phyloP scores from a whole-genome alignment of 1,140 invertebrate species.

The Linepithema humile region DNA sequence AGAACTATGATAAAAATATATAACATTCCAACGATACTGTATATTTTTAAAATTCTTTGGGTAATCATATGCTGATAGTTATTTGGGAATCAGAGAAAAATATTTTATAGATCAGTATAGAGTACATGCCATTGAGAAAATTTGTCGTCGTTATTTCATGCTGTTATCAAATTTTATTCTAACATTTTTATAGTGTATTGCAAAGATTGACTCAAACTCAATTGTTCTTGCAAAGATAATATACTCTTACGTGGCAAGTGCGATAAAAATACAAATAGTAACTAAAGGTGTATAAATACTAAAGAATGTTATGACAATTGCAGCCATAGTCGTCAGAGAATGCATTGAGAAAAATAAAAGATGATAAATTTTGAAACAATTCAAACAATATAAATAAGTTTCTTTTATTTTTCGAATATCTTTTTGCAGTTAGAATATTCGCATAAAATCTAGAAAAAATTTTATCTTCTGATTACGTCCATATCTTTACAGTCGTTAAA shows the following conservation, averaged over 20 bases:
- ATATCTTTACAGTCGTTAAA: too few species aligned
- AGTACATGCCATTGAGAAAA: too few species aligned
- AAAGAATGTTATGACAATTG: neutral
- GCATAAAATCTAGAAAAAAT: conserved; percentile 19
- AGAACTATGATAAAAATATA: neutral
- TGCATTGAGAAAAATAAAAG: neutral
- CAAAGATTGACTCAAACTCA: neutral
- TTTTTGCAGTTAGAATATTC: conserved; percentile 53
- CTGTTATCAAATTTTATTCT: too few species aligned
- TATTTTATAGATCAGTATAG: too few species aligned
- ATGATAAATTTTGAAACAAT: neutral
- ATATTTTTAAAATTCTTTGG: neutral
- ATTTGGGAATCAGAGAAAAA: neutral
- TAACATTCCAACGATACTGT: neutral
- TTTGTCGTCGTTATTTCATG: too few species aligned
- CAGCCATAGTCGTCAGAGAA: neutral
- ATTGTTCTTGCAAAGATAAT: neutral
- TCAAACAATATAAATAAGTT: neutral
- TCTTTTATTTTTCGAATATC: neutral
- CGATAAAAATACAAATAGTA: neutral
- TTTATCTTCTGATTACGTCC: too few species aligned
- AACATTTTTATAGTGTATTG: too few species aligned
- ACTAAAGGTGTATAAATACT: neutral
- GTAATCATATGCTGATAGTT: neutral
- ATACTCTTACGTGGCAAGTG: neutral